Percentiles rank a stretch among this genome's conserved stretches.
Conservation (phyloP, 2,888 invertebrate species). For the Eupithecia pulchellata region DNA sequence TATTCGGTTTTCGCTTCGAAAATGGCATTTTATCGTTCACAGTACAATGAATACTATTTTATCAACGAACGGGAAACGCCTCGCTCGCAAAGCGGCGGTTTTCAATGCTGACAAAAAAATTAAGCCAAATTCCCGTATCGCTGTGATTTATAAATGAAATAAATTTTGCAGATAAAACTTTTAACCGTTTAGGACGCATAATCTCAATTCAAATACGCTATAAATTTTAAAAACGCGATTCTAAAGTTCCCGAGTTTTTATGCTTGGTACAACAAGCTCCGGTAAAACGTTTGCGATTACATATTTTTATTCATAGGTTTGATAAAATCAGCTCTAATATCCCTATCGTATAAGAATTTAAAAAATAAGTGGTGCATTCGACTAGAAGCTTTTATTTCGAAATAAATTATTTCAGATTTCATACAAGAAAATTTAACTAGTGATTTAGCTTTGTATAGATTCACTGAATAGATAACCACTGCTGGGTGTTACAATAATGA, state of each 20-base stretch:
- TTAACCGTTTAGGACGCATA: constrained; percentile 46
- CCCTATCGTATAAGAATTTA: background rate
- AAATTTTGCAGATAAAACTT: constrained; percentile 55
- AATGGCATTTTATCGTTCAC: constrained; percentile 11
- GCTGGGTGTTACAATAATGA: no score
- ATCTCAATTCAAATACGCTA: constrained; percentile 45
- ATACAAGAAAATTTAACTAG: no score
- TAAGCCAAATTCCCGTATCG: constrained; percentile 46
- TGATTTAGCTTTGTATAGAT: no score
- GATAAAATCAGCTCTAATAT: background rate
- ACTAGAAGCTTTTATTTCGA: background rate
- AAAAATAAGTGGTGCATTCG: background rate
- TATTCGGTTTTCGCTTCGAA: background rate
- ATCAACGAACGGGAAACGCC: constrained; percentile 28
- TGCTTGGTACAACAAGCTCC: background rate
- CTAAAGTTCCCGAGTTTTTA: constrained; percentile 10
- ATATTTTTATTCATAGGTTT: background rate
- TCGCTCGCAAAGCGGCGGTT: constrained; percentile 22
- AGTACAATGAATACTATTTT: constrained; percentile 24
- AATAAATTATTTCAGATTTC: no score
- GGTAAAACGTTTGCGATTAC: background rate
- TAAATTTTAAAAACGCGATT: constrained; percentile 41
- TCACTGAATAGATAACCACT: no score
- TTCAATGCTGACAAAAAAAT: constrained; percentile 49
- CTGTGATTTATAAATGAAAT: constrained; percentile 58